Evolutionary conservation across 2,113 vertebrate species (phyloP), one percentile per base, ranked within the genome.

Genomic region (Pterocles burchelli): DNA sequence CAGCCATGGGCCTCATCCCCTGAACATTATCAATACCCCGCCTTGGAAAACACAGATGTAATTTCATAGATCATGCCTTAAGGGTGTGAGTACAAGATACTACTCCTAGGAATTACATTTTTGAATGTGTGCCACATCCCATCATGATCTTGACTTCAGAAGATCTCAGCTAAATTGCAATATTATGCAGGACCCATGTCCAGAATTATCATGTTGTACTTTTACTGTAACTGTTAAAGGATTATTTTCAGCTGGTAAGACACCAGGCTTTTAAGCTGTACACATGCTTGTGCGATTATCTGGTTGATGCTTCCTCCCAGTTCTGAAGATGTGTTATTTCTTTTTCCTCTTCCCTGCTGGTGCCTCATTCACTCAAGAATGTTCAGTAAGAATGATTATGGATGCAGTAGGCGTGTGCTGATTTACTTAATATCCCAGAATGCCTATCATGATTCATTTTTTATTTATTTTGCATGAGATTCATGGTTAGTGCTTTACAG

Each of bases 391-490:
- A 82, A 79, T 61, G 16, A 82, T 45, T 89, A 76, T 29, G 76
- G 66, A 68, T 75, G 43, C 45, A 86, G 43, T 63, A 88, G 34
- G 26, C 9, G 0, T 81, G 38, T 49, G 41, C 63, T 94, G 33
- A 81, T 88, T 81, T 94, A 45, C 68, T 88, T 74, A 89, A 55
- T 90, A 74, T 22, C 61, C 61, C 9, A 4, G 28, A 86, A 93
- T 88, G 17, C 26, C 34, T 83, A 61, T 61, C 24, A 57, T 84
- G 11, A 88, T 58, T 77, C 18, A 22, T 59, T 85, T 85, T 88
- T 74, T n/a, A 71, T 86, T 88, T 85, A 67, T 91, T 95, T 95
- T 94, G 24, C 75, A 74, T 94, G 63, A 88, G 29, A 74, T 73
- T 36, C 48, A 57, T 91, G n/a, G 63, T 83, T 83, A 88, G 59